phyloP scores from a whole-genome alignment of 2,113 vertebrate genomes.

The Thamnophis sirtalis region DNA sequence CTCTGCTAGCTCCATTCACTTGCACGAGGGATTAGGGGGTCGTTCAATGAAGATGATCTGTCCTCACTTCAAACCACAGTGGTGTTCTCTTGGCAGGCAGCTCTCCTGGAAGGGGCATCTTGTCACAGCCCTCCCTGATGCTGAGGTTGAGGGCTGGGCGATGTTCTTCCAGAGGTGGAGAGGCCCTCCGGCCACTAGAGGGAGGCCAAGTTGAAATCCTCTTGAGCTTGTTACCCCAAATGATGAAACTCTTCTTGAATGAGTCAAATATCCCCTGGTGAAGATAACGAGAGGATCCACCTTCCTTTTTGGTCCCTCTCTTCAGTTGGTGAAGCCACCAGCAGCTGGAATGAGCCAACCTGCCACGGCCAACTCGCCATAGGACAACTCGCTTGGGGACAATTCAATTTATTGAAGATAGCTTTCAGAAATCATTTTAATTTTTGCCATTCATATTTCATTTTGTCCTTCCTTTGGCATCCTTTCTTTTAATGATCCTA shows the following conservation, averaged over 20 bases:
- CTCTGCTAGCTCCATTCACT: too few relatives aligned
- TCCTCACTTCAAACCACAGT: not conserved
- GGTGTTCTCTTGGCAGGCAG: not conserved
- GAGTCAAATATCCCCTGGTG: not conserved
- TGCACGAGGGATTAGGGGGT: too few relatives aligned
- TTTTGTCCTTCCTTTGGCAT: too few relatives aligned
- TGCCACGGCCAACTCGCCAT: too few relatives aligned
- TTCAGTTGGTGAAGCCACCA: not conserved
- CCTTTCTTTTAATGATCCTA: too few relatives aligned
- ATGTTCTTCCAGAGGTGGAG: not conserved
- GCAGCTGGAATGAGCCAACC: too few relatives aligned
- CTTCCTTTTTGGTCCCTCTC: not conserved
- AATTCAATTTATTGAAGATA: too few relatives aligned
- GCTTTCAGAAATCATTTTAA: too few relatives aligned
- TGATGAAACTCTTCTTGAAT: not conserved
- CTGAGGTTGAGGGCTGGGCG: not conserved
- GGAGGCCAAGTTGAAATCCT: not conserved
- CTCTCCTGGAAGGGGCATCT: not conserved
- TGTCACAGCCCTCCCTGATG: not conserved
- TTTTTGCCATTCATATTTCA: too few relatives aligned
- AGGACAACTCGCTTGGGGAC: too few relatives aligned
- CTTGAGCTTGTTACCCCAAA: not conserved
- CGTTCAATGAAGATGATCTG: too few relatives aligned
- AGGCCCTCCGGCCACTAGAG: not conserved
- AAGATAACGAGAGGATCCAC: rapidly evolving